A percentile compares a stretch with the other conserved stretches of the same genome.
Conservation (phyloP, 2,113 vertebrate genomes). For the Rhea americana region DNA sequence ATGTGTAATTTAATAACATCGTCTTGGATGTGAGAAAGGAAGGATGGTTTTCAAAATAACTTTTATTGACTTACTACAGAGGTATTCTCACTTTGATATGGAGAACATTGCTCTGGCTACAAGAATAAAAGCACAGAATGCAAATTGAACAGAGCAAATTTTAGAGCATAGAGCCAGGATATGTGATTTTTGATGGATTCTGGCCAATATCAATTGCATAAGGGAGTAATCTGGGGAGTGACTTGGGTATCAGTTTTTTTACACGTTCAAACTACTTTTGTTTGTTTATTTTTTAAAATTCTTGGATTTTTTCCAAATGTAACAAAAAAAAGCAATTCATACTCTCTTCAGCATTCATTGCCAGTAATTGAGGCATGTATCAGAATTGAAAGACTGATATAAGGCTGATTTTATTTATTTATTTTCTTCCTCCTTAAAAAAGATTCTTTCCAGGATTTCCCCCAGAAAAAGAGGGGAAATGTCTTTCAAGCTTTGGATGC, state of each 20-base stretch:
- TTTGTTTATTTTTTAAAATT: not conserved
- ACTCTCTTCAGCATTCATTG: not conserved
- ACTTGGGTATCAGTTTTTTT: conserved; percentile 61
- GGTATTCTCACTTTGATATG: not conserved
- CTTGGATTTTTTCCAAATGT: conserved; percentile 62
- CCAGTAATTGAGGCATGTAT: not conserved
- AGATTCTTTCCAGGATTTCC: not conserved
- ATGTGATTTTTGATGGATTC: conserved; percentile 44
- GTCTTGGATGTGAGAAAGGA: not conserved
- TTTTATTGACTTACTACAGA: not conserved
- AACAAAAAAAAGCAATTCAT: conserved; percentile 53
- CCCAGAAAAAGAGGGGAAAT: not conserved
- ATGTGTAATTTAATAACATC: not conserved
- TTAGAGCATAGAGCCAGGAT: conserved; percentile 16
- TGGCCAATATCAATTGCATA: conserved; percentile 48
- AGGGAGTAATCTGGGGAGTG: conserved; percentile 44
- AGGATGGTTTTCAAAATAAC: not conserved
- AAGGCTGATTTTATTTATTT: not conserved
- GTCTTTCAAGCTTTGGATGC: not conserved
- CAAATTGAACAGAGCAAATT: not conserved
- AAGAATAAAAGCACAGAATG: conserved; percentile 18
- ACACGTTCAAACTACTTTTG: conserved; percentile 50
- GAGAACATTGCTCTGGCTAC: not conserved
- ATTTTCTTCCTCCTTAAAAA: not conserved
- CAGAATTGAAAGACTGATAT: conserved; percentile 8